A percentile compares a stretch with the other conserved stretches of the same genome.
Conservation (phyloP, 2,113 vertebrate genomes). For the Crypturellus undulatus region DNA sequence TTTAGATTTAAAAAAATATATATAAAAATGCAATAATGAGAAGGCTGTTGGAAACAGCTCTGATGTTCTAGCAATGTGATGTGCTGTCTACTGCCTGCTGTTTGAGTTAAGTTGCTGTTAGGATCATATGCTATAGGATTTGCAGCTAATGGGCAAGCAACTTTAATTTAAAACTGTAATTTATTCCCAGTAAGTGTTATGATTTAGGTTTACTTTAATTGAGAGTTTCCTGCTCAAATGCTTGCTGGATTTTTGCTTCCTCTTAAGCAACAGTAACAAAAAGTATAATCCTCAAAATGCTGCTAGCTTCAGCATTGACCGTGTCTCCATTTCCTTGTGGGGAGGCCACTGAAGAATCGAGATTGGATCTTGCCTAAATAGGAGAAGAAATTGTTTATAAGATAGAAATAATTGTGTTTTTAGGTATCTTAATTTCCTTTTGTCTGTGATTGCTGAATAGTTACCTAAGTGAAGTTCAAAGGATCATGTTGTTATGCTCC, state of each 20-base stretch:
- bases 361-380: neutral
- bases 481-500: neutral
- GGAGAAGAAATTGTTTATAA: constrained; percentile 16
- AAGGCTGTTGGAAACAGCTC: neutral
- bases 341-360: neutral
- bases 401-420: constrained; percentile 42
- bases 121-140: constrained; percentile 2
- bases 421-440: constrained; percentile 33
- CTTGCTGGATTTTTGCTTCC: neutral
- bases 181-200: neutral
- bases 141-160: neutral
- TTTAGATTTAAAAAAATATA: neutral
- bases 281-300: neutral
- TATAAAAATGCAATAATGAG: neutral
- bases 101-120: constrained; percentile 30
- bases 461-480: constrained; percentile 43
- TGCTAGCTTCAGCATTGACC: neutral
- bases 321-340: neutral
- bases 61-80: neutral
- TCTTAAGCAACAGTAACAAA: neutral
- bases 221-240: neutral
- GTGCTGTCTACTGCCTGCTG: neutral
- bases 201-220: neutral
- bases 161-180: neutral
- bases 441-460: constrained; percentile 16